phyloP scores from a whole-genome alignment of 2,797 vertebrate genomes.

The Dryobates pubescens region DNA sequence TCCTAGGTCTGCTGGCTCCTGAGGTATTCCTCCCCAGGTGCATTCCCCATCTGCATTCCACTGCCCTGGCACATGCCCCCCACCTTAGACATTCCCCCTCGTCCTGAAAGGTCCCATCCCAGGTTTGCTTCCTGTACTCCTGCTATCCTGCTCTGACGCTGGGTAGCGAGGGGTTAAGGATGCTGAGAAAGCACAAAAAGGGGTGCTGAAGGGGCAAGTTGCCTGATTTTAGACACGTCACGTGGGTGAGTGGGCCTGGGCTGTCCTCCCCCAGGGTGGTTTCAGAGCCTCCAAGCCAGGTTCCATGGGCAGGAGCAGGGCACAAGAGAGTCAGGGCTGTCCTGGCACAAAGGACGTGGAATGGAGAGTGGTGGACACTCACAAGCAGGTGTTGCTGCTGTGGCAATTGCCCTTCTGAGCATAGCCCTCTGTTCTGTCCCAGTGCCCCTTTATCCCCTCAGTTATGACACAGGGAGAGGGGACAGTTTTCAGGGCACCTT shows the following conservation, averaged over 20 bases:
- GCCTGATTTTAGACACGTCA: not conserved
- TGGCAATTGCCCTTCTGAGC: not conserved
- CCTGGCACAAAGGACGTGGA: rapidly evolving
- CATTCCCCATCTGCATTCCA: too few species aligned
- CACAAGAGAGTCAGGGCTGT: not conserved
- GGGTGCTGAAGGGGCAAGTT: not conserved
- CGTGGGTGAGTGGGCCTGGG: not conserved
- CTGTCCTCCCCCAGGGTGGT: not conserved
- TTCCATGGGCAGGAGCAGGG: not conserved
- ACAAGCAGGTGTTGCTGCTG: not conserved
- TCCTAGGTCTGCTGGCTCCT: not conserved
- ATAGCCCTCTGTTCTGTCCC: not conserved
- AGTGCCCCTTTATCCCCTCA: not conserved
- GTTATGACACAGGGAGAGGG: not conserved
- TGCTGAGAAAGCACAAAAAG: not conserved
- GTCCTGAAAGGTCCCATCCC: not conserved
- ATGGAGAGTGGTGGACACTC: not conserved
- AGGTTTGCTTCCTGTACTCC: not conserved
- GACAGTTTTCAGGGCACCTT: not conserved
- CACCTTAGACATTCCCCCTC: not conserved
- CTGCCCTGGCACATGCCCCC: not conserved
- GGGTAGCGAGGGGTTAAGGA: not conserved
- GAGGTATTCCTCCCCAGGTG: not conserved
- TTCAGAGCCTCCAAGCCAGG: not conserved
- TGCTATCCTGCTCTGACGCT: not conserved